Conservation (phyloP, 2,888 invertebrate species). For the Orgyia antiqua region DNA sequence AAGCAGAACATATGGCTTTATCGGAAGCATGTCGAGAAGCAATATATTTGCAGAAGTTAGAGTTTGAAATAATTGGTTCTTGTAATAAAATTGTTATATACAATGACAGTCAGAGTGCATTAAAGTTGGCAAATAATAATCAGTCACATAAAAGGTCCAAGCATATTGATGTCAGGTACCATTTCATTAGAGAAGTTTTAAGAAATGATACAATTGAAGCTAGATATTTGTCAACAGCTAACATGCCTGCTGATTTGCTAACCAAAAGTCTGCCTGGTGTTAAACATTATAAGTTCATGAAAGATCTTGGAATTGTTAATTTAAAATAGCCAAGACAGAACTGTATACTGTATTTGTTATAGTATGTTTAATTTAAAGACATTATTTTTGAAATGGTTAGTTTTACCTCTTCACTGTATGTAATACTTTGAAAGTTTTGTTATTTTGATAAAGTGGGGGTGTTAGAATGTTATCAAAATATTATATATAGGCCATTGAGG, state of each 20-base stretch:
- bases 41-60: conserved; percentile 6
- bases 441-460: conserved; percentile 2
- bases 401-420: neutral
- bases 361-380: neutral
- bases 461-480: conserved; percentile 1
- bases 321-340: conserved; percentile 3
- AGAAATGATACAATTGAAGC: conserved; percentile 2
- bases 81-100: conserved; percentile 1
- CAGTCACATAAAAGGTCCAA: conserved; percentile 3
- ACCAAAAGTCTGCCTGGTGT: conserved; percentile 2
- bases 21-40: conserved; percentile 11
- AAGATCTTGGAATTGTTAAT: conserved; percentile 5
- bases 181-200: conserved; percentile 2
- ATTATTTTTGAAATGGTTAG: neutral
- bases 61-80: conserved; percentile 3
- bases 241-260: conserved; percentile 7
- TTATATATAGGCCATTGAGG: too few relatives aligned
- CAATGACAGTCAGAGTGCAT: conserved; percentile 3
- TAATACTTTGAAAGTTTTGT: conserved; percentile 1
- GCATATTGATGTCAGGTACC: conserved; percentile 2
- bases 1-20: conserved; percentile 8
- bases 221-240: conserved; percentile 6
- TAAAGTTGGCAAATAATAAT: conserved; percentile 5
- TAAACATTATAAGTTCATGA: conserved; percentile 7
- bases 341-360: conserved; percentile 1